Evolutionary conservation across 2,113 vertebrate species (phyloP).

Genomic region (Falcunculus frontatus): DNA sequence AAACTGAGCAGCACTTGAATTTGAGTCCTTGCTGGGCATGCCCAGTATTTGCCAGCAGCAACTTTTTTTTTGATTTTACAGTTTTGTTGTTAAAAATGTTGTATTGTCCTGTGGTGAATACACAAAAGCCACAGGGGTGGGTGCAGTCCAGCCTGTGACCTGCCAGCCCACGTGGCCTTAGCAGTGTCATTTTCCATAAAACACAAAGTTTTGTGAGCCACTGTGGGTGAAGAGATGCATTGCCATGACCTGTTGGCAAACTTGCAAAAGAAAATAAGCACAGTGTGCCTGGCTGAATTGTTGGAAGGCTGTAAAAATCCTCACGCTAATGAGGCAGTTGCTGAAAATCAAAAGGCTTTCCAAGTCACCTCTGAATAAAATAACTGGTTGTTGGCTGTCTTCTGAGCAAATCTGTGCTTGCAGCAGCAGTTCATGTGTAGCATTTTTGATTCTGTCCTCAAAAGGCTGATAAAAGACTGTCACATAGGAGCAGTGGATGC

Average conservation of each 20-base stretch:
- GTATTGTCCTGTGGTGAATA: background rate
- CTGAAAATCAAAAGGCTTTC: background rate
- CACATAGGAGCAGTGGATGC: background rate
- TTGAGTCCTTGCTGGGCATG: background rate
- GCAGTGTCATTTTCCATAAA: background rate
- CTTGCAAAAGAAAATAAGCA: background rate
- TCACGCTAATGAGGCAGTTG: background rate
- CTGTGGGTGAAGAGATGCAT: background rate
- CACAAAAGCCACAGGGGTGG: background rate
- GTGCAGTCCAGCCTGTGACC: background rate
- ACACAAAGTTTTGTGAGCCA: background rate
- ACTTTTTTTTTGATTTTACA: background rate
- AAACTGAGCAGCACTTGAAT: background rate
- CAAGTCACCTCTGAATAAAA: background rate
- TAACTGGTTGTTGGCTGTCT: background rate
- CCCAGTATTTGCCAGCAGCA: background rate
- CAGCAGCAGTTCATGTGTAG: background rate
- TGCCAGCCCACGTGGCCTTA: background rate
- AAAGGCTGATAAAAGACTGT: background rate
- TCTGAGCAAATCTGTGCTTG: background rate
- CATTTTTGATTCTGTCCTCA: background rate
- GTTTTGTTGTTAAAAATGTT: background rate
- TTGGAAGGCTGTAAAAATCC: background rate
- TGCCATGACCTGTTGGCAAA: background rate
- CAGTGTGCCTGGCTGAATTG: background rate